These are phyloP conservation scores for Sinonovacula constricta DNA, from an alignment of 1,140 invertebrate species.

Conservation along the genomic window DNA sequence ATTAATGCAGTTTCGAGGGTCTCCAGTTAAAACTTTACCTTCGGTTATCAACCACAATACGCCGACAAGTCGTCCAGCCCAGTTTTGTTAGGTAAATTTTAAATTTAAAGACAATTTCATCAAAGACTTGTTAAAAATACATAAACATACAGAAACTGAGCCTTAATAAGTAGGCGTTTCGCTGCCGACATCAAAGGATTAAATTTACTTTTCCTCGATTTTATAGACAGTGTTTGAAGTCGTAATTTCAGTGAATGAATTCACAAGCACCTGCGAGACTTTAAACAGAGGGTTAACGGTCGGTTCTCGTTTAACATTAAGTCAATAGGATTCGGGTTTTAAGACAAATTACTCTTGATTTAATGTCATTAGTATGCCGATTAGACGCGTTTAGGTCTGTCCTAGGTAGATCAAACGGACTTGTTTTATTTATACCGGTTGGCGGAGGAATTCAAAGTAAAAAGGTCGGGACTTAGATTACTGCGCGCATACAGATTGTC, in stretches of 20 bases:
- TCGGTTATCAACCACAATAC: no score
- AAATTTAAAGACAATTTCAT: not conserved
- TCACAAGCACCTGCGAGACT: conserved; percentile 49
- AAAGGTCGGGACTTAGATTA: not conserved
- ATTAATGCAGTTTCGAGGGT: no score
- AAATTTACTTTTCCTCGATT: conserved; percentile 49
- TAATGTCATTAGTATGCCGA: conserved; percentile 53
- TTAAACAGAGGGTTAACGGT: conserved; percentile 41
- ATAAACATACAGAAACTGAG: conserved; percentile 21
- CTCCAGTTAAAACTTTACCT: no score
- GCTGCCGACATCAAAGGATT: conserved; percentile 38
- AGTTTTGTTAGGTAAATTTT: not conserved
- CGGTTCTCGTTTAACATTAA: conserved; percentile 38
- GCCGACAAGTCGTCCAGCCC: no score
- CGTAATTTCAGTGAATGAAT: conserved; percentile 36
- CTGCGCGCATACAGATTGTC: conserved; percentile 35
- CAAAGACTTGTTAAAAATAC: no score
- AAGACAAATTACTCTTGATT: conserved; percentile 53
- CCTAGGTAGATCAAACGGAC: conserved; percentile 38
- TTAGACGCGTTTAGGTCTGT: conserved; percentile 16
- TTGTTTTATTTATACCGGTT: conserved; percentile 22
- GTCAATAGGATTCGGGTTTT: conserved; percentile 54
- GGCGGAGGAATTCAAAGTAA: conserved; percentile 22
- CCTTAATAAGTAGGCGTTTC: conserved; percentile 49
- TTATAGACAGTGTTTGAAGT: conserved; percentile 26